A percentile compares a stretch with the other conserved stretches of the same genome.
Evolutionary conservation across 2,888 invertebrate genomes (phyloP).

Genomic region (Panzeria rudis): DNA sequence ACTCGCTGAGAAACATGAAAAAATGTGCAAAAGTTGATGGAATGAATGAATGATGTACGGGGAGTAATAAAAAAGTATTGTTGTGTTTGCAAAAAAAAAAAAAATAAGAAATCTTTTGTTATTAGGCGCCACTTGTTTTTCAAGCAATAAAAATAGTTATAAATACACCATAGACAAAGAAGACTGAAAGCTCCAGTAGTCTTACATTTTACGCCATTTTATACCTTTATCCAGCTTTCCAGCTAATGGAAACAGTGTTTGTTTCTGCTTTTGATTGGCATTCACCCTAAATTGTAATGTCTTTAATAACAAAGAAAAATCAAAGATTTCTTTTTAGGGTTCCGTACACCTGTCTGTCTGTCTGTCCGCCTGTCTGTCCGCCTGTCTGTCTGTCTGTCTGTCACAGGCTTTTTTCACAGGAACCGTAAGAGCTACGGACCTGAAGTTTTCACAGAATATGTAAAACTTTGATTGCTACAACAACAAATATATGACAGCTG

Average conservation of each 20-base stretch:
- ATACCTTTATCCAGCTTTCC: too few relatives aligned
- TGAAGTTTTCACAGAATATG: too few relatives aligned
- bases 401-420: too few relatives aligned
- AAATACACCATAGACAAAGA: constrained; percentile 12
- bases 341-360: too few relatives aligned
- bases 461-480: too few relatives aligned
- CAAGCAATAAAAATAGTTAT: neutral
- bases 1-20: constrained; percentile 47
- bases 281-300: constrained; percentile 5
- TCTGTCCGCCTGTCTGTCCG: too few relatives aligned
- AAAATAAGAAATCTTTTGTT: constrained; percentile 29
- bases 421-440: too few relatives aligned
- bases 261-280: neutral
- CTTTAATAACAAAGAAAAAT: constrained; percentile 22
- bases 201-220: too few relatives aligned
- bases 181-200: too few relatives aligned
- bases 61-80: constrained; percentile 21
- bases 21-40: constrained; percentile 30
- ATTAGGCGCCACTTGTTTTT: constrained; percentile 53
- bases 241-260: constrained; percentile 21
- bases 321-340: constrained; percentile 2
- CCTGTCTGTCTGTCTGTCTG: too few relatives aligned
- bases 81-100: neutral
- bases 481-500: too few relatives aligned
- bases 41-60: constrained; percentile 11